Evolutionary conservation across 2,797 vertebrate species (phyloP), one percentile per base, ranked within the genome.

Genomic region (Chromobotia macracanthus): DNA sequence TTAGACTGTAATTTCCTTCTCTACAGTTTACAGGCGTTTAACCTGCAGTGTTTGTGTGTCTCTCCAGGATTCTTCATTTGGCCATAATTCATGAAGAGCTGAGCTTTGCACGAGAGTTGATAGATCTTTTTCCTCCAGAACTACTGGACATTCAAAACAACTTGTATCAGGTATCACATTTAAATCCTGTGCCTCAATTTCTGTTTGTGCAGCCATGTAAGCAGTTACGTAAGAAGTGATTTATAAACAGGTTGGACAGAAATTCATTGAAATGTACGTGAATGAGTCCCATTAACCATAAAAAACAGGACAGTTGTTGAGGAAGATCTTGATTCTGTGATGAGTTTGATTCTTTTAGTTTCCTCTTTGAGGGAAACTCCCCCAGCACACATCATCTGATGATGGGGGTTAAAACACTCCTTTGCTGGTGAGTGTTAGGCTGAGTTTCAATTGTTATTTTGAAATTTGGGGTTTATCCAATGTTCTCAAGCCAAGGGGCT

Each of bases 141-240:
- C 91, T 96, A 82, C 89, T 99, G 89, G 96, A 99, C 87, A 96
- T 98, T 84, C 97, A 99, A 87, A 99, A 99, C 86, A 95, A 99
- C 86, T 92, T 99, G 82, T 98, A 97, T 86, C 97, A 99, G 96
- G 97, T 98, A 82, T n/a, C n/a, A n/a, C n/a, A n/a, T n/a, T n/a
- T n/a, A 51, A n/a, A n/a, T n/a, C n/a, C n/a, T n/a, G n/a, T n/a
- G n/a, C n/a, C n/a, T n/a, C n/a, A n/a, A n/a, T n/a, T n/a, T n/a
- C n/a, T 16, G 15, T 51, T 9, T 16, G 16, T 5, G 7, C 48
- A 51, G 7, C 48, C 15, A 18, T 51, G 2, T 18, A 61, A 11
- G 1, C 55, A 1, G 6, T 16, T n/a, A 7, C 21, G n/a, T n/a
- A n/a, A 23, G 9, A 16, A 60, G 23, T 2, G 5, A 60, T 16